Evolutionary conservation across 2,888 invertebrate genomes (phyloP), one percentile per base, ranked within the genome.

Genomic region (Ephialtes manifestator): DNA sequence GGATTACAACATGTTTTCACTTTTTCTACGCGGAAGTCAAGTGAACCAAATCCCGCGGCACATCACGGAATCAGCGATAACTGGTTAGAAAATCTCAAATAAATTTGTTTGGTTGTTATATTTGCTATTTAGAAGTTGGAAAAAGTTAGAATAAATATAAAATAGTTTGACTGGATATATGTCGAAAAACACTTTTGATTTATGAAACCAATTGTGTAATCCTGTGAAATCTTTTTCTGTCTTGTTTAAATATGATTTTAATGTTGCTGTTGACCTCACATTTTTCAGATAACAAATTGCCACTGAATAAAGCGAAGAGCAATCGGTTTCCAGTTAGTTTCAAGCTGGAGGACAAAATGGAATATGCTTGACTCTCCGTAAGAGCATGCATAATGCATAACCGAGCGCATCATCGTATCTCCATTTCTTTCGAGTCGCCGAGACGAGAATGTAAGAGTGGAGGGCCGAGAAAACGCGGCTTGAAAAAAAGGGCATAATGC

Each of bases 391-490:
- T 92, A 91, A 93, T 94, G 93, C 93, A 94, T 92, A 90, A 88
- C 90, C 85, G 90, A 86, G 89, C 92, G 94, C 93, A 94, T 94
- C 94, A 94, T 94, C 92, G 92, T 93, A 94, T 94, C 92, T 91
- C 94, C 92, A 94, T 94, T 94, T 92, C 90, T 89, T 39, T 88
- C 87, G 65, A 82, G 79, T 79, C 79, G 55, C 35, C 88, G 85
- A 84, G 81, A 87, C 84, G 87, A 88, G 88, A 87, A 87, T 81
- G 83, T 80, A 77, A 90, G 90, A 87, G 90, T 86, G 88, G 81
- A 79, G 88, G 88, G 84, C 86, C 88, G 86, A 81, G 79, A 87
- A 87, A 63, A 67, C 63, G 80, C 70, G 74, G 68, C 43, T 70
- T 43, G 55, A 31, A 60, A 71, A 55, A 46, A 85, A 75, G 76